A percentile compares a stretch with the other conserved stretches of the same genome.
Conservation (phyloP, 2,797 vertebrate genomes). For the Erithacus rubecula region DNA sequence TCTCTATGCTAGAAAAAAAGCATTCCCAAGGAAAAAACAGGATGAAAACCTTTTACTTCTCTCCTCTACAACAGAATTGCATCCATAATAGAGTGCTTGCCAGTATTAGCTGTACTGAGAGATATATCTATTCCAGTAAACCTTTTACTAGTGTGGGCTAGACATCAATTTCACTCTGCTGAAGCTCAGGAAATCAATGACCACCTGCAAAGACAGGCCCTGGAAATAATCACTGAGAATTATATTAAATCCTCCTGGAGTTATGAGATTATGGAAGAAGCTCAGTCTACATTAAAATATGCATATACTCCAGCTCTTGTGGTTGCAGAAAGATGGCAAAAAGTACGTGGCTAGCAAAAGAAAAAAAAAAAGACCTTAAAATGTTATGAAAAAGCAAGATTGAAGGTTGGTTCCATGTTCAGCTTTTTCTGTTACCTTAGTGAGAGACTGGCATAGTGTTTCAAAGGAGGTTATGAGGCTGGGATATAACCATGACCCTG, state of each 20-base stretch:
- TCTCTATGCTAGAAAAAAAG: neutral
- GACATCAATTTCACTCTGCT: slow-evolving; percentile 59
- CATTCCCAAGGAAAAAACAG: neutral
- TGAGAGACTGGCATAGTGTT: neutral
- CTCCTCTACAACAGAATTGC: neutral
- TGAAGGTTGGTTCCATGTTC: neutral
- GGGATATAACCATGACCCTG: neutral
- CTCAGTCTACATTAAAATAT: slow-evolving; percentile 43
- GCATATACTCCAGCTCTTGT: neutral
- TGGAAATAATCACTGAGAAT: slow-evolving; percentile 65
- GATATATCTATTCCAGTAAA: slow-evolving; percentile 63
- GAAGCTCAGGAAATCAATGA: slow-evolving; percentile 65
- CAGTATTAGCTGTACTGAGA: slow-evolving; percentile 27
- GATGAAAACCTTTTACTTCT: slow-evolving; percentile 30
- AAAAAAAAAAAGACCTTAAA: neutral
- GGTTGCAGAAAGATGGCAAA: neutral
- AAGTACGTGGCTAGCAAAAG: neutral
- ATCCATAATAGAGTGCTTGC: slow-evolving; percentile 37
- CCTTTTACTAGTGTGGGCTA: slow-evolving; percentile 57
- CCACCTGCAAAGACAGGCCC: slow-evolving; percentile 57
- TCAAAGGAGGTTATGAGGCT: neutral
- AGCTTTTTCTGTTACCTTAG: neutral
- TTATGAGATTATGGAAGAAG: slow-evolving; percentile 52
- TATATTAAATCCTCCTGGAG: slow-evolving; percentile 57
- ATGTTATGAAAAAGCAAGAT: neutral